Evolutionary conservation across 2,888 invertebrate species (phyloP).

Genomic region (Drosophila differens): DNA sequence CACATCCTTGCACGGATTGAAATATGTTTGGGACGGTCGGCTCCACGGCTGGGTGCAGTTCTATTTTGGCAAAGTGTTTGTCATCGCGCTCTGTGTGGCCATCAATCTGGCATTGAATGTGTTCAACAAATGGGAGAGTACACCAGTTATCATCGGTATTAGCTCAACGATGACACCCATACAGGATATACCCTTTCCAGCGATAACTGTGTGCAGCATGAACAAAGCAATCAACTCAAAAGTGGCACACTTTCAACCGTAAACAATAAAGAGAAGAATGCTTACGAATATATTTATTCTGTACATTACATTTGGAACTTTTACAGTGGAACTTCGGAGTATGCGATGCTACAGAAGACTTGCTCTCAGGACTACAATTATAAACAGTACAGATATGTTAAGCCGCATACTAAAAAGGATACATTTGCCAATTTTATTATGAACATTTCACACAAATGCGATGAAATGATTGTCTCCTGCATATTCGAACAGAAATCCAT

Average conservation of each 20-base stretch:
- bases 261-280: slow-evolving; percentile 13
- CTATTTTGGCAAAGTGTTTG: slow-evolving; percentile 90
- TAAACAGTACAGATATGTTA: slow-evolving; percentile 39
- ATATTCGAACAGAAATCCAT: slow-evolving; percentile 87
- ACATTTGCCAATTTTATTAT: slow-evolving; percentile 74
- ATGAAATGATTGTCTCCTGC: slow-evolving; percentile 89
- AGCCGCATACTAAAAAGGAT: slow-evolving; percentile 46
- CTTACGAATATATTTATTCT: neutral
- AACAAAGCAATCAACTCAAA: slow-evolving; percentile 90
- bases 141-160: slow-evolving; percentile 91
- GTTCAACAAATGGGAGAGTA: slow-evolving; percentile 89
- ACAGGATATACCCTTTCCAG: slow-evolving; percentile 91
- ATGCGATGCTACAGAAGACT: slow-evolving; percentile 81
- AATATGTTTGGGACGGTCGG: slow-evolving; percentile 88
- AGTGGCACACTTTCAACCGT: slow-evolving; percentile 60
- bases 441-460: slow-evolving; percentile 88
- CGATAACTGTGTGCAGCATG: slow-evolving; percentile 93
- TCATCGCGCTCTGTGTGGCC: slow-evolving; percentile 88
- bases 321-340: slow-evolving; percentile 86
- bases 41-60: slow-evolving; percentile 80
- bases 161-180: slow-evolving; percentile 89
- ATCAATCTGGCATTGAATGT: slow-evolving; percentile 86
- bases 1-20: slow-evolving; percentile 90
- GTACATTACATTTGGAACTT: neutral
- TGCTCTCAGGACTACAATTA: slow-evolving; percentile 69